A percentile compares a stretch with the other conserved stretches of the same genome.
Evolutionary conservation across 2,797 vertebrate species (phyloP).

Genomic region (Myotis pilosus): DNA sequence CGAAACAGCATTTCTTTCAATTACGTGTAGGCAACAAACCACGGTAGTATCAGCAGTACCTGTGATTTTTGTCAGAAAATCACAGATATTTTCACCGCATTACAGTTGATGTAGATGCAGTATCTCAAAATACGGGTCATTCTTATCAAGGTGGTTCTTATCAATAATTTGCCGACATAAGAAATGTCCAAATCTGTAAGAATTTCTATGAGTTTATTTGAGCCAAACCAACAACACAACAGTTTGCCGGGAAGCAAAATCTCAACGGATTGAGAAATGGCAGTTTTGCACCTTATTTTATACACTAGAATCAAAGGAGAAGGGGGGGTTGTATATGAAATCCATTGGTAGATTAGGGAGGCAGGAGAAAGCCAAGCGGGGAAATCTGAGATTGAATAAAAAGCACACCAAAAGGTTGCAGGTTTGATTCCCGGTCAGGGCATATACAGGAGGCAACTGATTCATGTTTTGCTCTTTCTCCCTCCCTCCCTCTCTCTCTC

Average conservation of each 20-base stretch:
- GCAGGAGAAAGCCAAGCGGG: neutral
- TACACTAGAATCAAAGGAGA: neutral
- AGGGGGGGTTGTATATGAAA: neutral
- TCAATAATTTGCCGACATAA: neutral
- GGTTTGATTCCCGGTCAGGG: neutral
- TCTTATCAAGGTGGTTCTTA: neutral
- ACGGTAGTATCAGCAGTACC: neutral
- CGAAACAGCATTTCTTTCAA: neutral
- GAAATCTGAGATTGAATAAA: neutral
- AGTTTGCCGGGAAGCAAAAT: neutral
- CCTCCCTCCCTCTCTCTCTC: no score
- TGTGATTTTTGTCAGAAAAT: constrained; percentile 3
- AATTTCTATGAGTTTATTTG: neutral
- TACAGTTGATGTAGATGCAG: neutral
- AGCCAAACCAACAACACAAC: neutral
- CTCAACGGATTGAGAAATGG: neutral
- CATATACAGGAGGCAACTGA: neutral
- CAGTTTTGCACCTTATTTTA: neutral
- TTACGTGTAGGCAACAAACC: neutral
- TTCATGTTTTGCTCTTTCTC: neutral
- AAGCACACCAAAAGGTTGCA: neutral
- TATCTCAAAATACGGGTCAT: neutral
- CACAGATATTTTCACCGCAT: neutral
- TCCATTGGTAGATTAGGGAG: neutral
- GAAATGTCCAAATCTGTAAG: neutral